Base-by-base conservation (phyloP, 2,888 invertebrate species). In the Cheilosia variabilis region DNA sequence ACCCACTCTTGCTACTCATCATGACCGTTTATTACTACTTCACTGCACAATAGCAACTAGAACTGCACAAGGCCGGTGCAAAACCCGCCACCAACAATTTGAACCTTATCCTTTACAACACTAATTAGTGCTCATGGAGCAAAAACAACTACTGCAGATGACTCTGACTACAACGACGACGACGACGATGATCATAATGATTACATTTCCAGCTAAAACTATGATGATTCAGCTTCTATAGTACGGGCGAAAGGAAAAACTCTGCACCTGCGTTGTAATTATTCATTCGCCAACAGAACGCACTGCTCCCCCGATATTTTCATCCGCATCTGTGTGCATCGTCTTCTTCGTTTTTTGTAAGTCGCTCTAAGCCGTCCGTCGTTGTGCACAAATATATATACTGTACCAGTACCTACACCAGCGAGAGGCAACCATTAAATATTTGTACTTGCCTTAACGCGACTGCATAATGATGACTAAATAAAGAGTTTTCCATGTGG, bases 201-300 rank as follows among this genome's bases (percentile, higher is more conserved):
- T 55, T 68, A 72, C 78, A 60, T 43, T 79, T 73, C 68, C 62
- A 58, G 58, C 58, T 43, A 65, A 52, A 72, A 68, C 24, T 55
- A 63, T 55, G 66, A 63, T 80, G 80, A 80, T 79, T 75, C 80
- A 80, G 68, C 68, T 69, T 62, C 5, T 9, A n/a, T 37, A 9
- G n/a, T 45, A 31, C 24, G 24, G 50, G 31, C 34, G 50, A 63
- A 79, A 68, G 37, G 63, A 62, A 73, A 62, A 84, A 80, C 75
- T 80, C 72, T 86, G 86, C 86, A 86, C 86, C 86, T 86, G 86
- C 86, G 81, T 71, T 58, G 77, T 81, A 86, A 86, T 86, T 86
- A 86, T 77, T 86, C 86, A 86, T 77, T 72, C 41, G 45, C 37
- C 60, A 53, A 31, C 27, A 55, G 72, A 77, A 86, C 80, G 81